Percentiles rank a stretch among this genome's conserved stretches.
phyloP scores from a whole-genome alignment of 2,113 vertebrate genomes.

The Camelus dromedarius region DNA sequence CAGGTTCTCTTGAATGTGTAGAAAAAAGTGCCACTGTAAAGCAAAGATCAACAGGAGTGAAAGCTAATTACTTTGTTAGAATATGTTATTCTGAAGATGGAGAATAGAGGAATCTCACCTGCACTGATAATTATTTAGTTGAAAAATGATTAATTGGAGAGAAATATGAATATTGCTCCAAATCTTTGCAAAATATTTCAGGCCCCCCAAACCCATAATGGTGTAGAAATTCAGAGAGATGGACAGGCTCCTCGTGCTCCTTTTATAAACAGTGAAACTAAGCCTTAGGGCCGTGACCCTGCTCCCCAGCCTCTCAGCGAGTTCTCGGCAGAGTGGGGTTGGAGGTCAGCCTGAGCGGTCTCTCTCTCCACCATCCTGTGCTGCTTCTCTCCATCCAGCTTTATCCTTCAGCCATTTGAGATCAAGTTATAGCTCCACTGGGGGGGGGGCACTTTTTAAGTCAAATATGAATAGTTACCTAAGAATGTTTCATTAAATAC shows the following conservation, averaged over 20 bases:
- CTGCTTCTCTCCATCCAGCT: background rate
- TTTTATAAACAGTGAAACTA: background rate
- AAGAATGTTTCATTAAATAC: background rate
- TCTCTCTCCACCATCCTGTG: background rate
- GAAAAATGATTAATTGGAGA: background rate
- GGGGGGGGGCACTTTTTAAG: background rate
- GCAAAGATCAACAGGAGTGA: background rate
- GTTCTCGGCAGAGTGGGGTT: background rate
- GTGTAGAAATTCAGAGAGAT: background rate
- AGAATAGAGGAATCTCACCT: background rate
- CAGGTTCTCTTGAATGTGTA: background rate
- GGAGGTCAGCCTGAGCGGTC: background rate
- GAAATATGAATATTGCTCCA: background rate
- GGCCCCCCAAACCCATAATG: fast-evolving
- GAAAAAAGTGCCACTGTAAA: background rate
- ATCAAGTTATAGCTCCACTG: background rate
- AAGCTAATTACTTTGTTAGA: background rate
- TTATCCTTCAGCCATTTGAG: background rate
- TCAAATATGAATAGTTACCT: background rate
- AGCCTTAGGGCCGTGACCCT: background rate
- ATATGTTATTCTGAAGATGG: background rate
- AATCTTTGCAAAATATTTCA: background rate
- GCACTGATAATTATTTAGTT: background rate
- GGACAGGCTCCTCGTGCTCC: background rate
- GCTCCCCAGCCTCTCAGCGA: background rate